Base-by-base conservation (phyloP, 2,888 invertebrate genomes). In the Eupithecia subumbrata region DNA sequence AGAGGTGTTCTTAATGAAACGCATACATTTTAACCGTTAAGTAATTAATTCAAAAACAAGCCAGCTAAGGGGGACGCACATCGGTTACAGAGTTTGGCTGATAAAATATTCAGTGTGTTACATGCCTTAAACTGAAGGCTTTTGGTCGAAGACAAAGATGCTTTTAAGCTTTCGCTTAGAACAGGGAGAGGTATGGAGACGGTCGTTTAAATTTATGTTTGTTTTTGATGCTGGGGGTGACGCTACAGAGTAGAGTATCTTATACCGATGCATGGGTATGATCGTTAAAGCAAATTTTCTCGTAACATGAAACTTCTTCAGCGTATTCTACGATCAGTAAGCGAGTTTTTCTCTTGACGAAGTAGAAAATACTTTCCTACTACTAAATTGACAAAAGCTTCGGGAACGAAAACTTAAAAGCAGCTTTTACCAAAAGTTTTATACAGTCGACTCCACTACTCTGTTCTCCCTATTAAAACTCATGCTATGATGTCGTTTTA, bases 91-190 rank as follows among this genome's bases (percentile, higher is more conserved):
- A 82, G 84, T 86, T 85, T 84, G 86, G 78, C 81, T 87, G 86
- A 89, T 93, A 87, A 92, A 93, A 91, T 92, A 93, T 93, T 91
- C 92, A 93, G 88, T 87, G 88, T 88, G 89, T 85, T 87, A 88
- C 88, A 88, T 85, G 87, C 89, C 90, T 91, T 92, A 90, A 88
- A 89, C 90, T 88, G 88, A 88, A 89, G 89, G 90, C 90, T 91
- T 91, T 91, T 87, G 90, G 87, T 84, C 87, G 82, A 92, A 93
- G 92, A 93, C 93, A 93, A 93, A 93, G 93, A 93, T 92, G 93
- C 94, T 94, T 93, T 94, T 92, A 94, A 93, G 92, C 91, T 91
- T 87, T 86, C 85, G 79, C 78, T 80, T 78, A 74, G 87, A 84
- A 87, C 81, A 87, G 63, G 30, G 76, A 80, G 79, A 78, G 64